Evolutionary conservation across 2,113 vertebrate genomes (phyloP).

Genomic region (Leucopsar rothschildi): DNA sequence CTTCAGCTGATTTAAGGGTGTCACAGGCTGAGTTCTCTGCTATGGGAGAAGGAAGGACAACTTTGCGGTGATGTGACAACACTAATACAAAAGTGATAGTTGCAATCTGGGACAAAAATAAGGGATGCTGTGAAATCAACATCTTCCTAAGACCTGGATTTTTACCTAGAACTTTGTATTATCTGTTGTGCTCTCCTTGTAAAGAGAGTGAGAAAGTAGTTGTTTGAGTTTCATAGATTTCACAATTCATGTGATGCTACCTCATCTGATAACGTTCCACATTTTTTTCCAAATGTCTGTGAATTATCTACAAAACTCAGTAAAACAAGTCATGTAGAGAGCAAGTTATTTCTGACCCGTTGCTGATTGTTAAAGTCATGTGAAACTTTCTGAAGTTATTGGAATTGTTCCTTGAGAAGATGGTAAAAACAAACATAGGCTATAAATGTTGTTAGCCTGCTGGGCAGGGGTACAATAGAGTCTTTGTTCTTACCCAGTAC

Average conservation of each 20-base stretch:
- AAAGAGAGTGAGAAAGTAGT: background rate
- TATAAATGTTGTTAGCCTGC: slow-evolving; percentile 25
- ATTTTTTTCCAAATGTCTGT: background rate
- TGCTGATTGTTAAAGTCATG: background rate
- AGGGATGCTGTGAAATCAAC: background rate
- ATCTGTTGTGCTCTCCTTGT: background rate
- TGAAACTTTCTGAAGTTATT: background rate
- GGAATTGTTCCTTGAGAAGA: background rate
- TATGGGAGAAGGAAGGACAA: background rate
- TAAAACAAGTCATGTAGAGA: background rate
- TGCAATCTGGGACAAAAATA: background rate
- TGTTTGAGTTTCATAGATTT: background rate
- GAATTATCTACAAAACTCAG: background rate
- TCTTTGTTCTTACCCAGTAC: slow-evolving; percentile 6
- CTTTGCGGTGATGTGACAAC: background rate
- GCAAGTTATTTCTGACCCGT: background rate
- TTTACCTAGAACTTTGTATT: background rate
- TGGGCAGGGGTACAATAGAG: slow-evolving; percentile 15
- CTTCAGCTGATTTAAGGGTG: background rate
- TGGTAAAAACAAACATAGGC: slow-evolving; percentile 37
- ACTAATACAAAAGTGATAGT: background rate
- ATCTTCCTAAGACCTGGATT: background rate
- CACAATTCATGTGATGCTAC: background rate
- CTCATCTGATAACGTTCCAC: background rate
- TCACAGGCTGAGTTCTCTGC: background rate